phyloP scores from a whole-genome alignment of 2,113 vertebrate genomes.

The Hiodon alosoides region DNA sequence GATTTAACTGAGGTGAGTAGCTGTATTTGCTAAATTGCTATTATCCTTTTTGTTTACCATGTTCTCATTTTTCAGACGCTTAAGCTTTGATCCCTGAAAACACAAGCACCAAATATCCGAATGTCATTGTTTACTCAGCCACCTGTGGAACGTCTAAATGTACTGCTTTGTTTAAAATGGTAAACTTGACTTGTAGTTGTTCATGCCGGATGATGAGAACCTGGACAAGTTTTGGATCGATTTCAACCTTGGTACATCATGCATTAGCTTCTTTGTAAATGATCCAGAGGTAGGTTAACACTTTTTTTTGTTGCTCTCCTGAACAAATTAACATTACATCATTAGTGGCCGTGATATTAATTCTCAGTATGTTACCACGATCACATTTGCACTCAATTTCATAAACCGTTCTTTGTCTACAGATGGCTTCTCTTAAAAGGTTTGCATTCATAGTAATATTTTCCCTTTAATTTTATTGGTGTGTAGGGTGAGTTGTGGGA shows the following conservation, averaged over 20 bases:
- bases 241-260: constrained; percentile 74
- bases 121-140: background rate
- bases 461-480: background rate
- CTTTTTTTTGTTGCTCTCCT: background rate
- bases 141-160: background rate
- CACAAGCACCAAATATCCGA: background rate
- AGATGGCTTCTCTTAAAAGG: background rate
- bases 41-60: no score
- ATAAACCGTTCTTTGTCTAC: background rate
- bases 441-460: background rate
- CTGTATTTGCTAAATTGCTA: background rate
- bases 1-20: constrained; percentile 68
- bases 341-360: background rate
- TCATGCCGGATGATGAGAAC: constrained; percentile 74
- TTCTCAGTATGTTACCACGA: no score
- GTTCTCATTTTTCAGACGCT: no score
- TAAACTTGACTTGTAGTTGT: constrained; percentile 57
- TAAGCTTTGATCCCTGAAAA: background rate
- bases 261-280: constrained; percentile 81
- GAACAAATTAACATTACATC: background rate
- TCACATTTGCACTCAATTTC: no score
- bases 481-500: constrained; percentile 75
- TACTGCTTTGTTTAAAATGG: background rate
- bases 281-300: constrained; percentile 60
- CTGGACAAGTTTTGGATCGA: constrained; percentile 88